Base-by-base conservation (phyloP, 2,888 invertebrate genomes). In the Salpingus planirostris region DNA sequence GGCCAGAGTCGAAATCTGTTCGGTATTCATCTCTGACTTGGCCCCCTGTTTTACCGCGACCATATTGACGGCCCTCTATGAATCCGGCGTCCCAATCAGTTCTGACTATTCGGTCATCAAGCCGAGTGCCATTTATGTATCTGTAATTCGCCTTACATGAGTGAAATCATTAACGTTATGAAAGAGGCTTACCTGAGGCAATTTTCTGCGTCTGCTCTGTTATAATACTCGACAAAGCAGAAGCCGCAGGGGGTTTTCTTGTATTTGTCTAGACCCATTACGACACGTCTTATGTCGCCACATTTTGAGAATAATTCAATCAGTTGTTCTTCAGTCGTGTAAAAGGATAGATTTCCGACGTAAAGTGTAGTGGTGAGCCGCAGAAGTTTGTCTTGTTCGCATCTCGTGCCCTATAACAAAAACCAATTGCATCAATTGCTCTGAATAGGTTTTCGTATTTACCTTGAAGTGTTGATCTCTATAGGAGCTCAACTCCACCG, bases 21-120 rank as follows among this genome's bases (percentile, higher is more conserved):
- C 97, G 74, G 60, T 97, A 98, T 69, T 98, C 98, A 60, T 98
- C 98, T 52, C 97, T 77, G 2, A 97, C 96, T 78, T 97, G 97
- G 55, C 98, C 98, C 31, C 98, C 98, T 52, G 89, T 89, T 68
- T 93, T 95, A 31, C 98, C 98, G 47, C 98, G 74, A 14, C 98
- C 98, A 68, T 89, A 98, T 62, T 98, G 98, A 47, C 98, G 72
- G 2, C 98, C 98, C 69, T 99, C 98, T 41, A 89, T 77, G 65
- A 98, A 99, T 2, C 98, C 98, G 15, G 96, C 96, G 67, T 98
- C 98, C 96, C 96, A 98, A 65, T 99, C 98, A 33, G 93, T 91
- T 54, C 98, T 75, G 25, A 99, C 89, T 41, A 96, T 86, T 57
- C 98, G 76, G 60, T 98, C 98, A 65, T 98, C 98, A 29, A 98